Evolutionary conservation across 2,113 vertebrate genomes (phyloP).

Genomic region (Rhea pennata): DNA sequence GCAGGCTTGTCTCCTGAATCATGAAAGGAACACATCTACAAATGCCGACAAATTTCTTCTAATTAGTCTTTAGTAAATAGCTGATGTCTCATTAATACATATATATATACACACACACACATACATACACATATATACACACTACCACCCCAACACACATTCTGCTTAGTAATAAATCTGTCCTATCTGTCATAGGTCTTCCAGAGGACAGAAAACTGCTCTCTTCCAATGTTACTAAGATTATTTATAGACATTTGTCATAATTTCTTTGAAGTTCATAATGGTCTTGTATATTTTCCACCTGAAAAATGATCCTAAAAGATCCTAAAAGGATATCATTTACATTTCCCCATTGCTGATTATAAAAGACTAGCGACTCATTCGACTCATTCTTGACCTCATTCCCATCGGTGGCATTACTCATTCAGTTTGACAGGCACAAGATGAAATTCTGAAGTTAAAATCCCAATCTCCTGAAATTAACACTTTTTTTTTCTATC

Average conservation of each 20-base stretch:
- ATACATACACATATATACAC: background rate
- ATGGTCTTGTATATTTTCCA: background rate
- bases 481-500: background rate
- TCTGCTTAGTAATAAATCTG: background rate
- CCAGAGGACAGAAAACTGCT: background rate
- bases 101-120: background rate
- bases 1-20: constrained; percentile 13
- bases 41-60: constrained; percentile 46
- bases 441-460: background rate
- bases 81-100: background rate
- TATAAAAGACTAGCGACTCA: background rate
- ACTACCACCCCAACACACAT: background rate
- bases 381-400: constrained; percentile 21
- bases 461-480: background rate
- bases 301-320: background rate
- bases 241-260: constrained; percentile 27
- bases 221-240: background rate
- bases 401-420: background rate
- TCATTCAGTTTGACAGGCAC: constrained; percentile 6
- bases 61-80: constrained; percentile 54
- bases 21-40: constrained; percentile 39
- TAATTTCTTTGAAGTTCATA: background rate
- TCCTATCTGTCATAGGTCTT: background rate
- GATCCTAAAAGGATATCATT: background rate
- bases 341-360: background rate